Conservation (phyloP, 2,888 invertebrate species). For the Nymphalis polychloros region DNA sequence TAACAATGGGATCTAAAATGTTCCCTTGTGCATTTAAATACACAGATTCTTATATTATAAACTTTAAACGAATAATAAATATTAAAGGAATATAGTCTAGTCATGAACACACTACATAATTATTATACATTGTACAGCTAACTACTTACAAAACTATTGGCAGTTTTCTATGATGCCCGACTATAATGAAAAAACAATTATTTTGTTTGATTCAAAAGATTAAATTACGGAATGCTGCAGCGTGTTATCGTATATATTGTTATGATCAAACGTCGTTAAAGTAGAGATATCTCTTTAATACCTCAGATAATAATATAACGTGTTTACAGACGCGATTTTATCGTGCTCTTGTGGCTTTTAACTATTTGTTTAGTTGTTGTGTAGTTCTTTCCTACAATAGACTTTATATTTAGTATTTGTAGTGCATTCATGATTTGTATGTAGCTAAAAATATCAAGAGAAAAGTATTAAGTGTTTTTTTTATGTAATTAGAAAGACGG, state of each 20-base stretch:
- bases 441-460: too few species aligned
- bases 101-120: too few species aligned
- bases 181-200: not conserved
- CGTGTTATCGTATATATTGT: slow-evolving; percentile 17
- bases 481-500: too few species aligned
- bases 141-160: too few species aligned
- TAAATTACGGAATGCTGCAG: slow-evolving; percentile 1
- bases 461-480: too few species aligned
- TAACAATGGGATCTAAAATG: too few species aligned
- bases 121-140: too few species aligned
- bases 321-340: slow-evolving; percentile 23
- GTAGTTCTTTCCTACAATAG: slow-evolving; percentile 14
- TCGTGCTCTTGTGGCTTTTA: slow-evolving; percentile 17
- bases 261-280: slow-evolving; percentile 30
- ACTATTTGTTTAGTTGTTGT: slow-evolving; percentile 27
- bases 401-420: not conserved
- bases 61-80: too few species aligned
- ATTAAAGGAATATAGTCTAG: too few species aligned
- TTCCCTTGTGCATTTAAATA: too few species aligned
- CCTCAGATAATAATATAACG: slow-evolving; percentile 28
- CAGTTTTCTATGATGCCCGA: too few species aligned
- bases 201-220: slow-evolving; percentile 2
- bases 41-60: too few species aligned
- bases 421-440: not conserved
- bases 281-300: slow-evolving; percentile 25